Evolutionary conservation across 2,113 vertebrate species (phyloP).

Genomic region (Helogale parvula): DNA sequence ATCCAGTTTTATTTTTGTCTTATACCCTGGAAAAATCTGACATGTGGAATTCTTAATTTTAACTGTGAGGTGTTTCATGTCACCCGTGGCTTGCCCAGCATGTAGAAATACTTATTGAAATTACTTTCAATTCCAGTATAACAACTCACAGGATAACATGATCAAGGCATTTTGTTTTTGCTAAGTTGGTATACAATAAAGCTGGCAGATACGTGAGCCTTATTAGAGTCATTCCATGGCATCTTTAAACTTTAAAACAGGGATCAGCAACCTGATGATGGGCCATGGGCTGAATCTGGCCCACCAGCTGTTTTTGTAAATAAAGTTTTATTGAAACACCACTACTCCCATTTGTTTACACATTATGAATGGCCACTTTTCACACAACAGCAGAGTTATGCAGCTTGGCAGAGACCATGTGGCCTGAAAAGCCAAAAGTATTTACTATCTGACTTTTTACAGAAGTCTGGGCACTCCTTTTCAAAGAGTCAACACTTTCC

Average conservation of each 20-base stretch:
- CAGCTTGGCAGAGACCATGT: neutral
- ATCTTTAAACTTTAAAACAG: neutral
- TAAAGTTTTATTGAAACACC: constrained; percentile 45
- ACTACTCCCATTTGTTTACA: neutral
- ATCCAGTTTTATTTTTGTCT: constrained; percentile 27
- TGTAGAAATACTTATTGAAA: constrained; percentile 34
- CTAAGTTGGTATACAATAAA: neutral
- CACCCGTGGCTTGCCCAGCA: neutral
- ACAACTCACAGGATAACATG: neutral
- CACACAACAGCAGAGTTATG: neutral
- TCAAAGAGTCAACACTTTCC: neutral
- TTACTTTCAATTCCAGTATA: neutral
- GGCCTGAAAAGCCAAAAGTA: neutral
- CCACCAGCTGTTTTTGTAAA: neutral
- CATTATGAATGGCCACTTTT: neutral
- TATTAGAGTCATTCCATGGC: neutral
- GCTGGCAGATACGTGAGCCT: neutral
- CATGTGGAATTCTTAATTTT: constrained; percentile 9
- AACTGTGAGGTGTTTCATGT: neutral
- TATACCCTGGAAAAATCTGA: neutral
- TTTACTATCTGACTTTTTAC: neutral
- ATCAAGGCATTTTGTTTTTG: neutral
- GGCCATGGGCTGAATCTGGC: neutral
- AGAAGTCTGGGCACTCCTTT: neutral
- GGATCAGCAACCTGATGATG: neutral